These are phyloP conservation scores for Mayetiola destructor DNA, from an alignment of 2,888 invertebrate species.

Conservation along the genomic window DNA sequence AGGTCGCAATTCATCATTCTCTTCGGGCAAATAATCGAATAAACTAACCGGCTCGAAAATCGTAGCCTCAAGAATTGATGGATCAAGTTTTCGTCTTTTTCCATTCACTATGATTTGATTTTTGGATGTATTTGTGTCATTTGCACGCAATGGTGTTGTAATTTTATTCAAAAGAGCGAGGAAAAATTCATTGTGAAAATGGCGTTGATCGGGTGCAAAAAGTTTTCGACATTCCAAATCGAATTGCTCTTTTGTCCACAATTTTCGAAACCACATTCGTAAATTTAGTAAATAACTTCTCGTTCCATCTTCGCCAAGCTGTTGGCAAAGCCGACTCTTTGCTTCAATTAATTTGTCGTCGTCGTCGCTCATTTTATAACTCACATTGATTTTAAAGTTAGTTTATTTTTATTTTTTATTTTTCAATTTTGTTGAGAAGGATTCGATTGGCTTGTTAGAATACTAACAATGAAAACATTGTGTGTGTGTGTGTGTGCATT, in stretches of 20 bases:
- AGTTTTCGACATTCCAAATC: constrained; percentile 63
- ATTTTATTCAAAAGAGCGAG: constrained; percentile 67
- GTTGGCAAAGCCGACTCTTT: constrained; percentile 27
- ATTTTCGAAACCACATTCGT: constrained; percentile 59
- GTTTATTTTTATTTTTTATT: background rate
- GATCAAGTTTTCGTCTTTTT: constrained; percentile 2
- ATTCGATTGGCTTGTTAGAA: too few relatives aligned
- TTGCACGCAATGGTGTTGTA: constrained; percentile 23
- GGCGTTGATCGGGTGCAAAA: constrained; percentile 56
- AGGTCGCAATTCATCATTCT: constrained; percentile 28
- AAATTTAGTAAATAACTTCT: constrained; percentile 52
- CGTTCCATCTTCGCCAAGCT: constrained; percentile 52
- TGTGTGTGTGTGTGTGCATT: too few relatives aligned
- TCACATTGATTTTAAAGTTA: too few relatives aligned
- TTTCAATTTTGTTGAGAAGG: too few relatives aligned
- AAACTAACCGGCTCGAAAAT: constrained; percentile 47
- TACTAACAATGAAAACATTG: too few relatives aligned
- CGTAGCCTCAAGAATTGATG: constrained; percentile 34
- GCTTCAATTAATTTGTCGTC: constrained; percentile 27
- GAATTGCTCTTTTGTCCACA: constrained; percentile 71
- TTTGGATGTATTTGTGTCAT: constrained; percentile 15
- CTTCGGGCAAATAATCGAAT: constrained; percentile 43
- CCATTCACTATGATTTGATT: background rate
- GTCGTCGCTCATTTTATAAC: background rate
- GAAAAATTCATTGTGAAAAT: constrained; percentile 72